Evolutionary conservation across 2,113 vertebrate genomes (phyloP).

Genomic region (Ifrita kowaldi): DNA sequence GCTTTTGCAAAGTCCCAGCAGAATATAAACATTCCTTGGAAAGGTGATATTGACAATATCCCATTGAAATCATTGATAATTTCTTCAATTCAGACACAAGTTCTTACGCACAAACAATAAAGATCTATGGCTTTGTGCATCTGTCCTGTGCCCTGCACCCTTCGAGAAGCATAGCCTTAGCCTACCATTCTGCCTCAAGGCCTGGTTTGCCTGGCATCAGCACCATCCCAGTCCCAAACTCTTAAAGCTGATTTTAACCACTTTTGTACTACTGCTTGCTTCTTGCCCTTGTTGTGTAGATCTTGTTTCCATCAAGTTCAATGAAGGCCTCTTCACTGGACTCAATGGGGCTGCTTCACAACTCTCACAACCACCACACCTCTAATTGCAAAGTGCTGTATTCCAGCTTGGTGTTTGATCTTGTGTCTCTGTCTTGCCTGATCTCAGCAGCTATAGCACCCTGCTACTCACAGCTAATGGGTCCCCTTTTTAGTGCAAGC

Average conservation of each 20-base stretch:
- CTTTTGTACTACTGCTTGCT: background rate
- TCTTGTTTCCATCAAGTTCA: background rate
- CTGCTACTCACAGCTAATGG: background rate
- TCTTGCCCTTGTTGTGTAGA: background rate
- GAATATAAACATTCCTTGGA: background rate
- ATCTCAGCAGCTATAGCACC: background rate
- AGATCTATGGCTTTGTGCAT: background rate
- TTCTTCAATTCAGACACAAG: background rate
- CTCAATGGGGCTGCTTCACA: background rate
- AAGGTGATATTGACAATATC: background rate
- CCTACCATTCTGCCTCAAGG: background rate
- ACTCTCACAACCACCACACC: background rate
- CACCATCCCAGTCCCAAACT: background rate
- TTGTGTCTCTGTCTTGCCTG: background rate
- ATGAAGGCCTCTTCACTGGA: background rate
- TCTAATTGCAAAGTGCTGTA: background rate
- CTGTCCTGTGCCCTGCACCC: fast-evolving
- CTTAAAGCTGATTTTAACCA: background rate
- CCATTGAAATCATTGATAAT: background rate
- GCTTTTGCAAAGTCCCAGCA: background rate
- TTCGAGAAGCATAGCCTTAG: fast-evolving
- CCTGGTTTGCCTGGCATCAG: background rate
- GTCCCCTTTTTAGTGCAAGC: background rate
- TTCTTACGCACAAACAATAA: background rate
- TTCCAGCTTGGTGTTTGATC: background rate